Base-by-base conservation (phyloP, 2,888 invertebrate genomes). In the Epirrhoe alternata region DNA sequence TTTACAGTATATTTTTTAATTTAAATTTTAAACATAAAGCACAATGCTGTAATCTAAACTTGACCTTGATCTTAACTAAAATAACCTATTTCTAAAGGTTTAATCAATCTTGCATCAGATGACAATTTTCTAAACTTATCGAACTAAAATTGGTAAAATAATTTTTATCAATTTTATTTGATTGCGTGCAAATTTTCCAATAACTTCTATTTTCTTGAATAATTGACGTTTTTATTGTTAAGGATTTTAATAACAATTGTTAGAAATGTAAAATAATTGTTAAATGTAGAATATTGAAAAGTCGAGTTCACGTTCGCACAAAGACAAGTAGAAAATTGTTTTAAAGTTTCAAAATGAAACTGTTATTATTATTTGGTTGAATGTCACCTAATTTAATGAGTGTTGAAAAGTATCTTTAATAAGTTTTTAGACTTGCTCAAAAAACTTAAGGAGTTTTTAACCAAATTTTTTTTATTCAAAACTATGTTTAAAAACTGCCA, bases 251-350 rank as follows among this genome's bases (percentile, higher is more conserved):
- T 75, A 75, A 74, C 69, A 78, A 77, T 74, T 79, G 79, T 77
- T 78, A 79, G 78, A 68, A 74, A 74, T 80, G 75, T 78, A 77
- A 74, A 78, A 77, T 85, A 81, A 86, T 87, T 88, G 87, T 89
- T 88, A 88, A 86, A 84, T 84, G 88, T 81, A 84, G 83, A 79
- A 82, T 79, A 78, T 78, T 78, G 68, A 74, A 79, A 83, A 80
- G 89, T 90, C 90, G 87, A 84, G 86, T 86, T 88, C 87, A 81
- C 76, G 77, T 56, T 90, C 90, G 92, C 92, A 92, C 92, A 92
- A 92, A 91, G 74, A 77, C 77, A 74, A 77, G 87, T 92, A 92
- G 90, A 75, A 52, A 71, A 72, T 76, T 64, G 63, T 61, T 70
- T 67, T 50, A 56, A 53, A 24, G 52, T 68, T 64, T 66, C 52